phyloP scores from a whole-genome alignment of 2,797 vertebrate genomes.

The Perdix hodgsoniae region DNA sequence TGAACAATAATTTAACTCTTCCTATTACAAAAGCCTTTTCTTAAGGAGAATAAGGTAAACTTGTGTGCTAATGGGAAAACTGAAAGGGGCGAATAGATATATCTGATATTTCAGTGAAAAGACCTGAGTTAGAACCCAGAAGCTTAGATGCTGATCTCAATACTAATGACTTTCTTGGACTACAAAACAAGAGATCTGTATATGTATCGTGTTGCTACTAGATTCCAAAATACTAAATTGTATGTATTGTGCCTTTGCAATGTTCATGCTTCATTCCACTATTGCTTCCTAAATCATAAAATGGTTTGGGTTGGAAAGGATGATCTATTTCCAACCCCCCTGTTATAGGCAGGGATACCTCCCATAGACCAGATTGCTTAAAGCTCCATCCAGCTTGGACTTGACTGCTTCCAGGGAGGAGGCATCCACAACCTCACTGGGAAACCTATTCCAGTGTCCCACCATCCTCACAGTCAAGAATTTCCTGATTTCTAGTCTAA shows the following conservation, averaged over 20 bases:
- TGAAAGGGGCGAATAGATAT: background rate
- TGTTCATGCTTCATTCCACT: background rate
- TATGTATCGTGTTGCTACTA: background rate
- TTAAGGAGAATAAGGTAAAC: background rate
- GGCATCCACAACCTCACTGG: too few relatives aligned
- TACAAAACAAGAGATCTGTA: background rate
- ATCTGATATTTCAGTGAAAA: background rate
- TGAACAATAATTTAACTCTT: background rate
- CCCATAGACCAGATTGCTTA: too few relatives aligned
- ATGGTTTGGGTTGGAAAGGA: too few relatives aligned
- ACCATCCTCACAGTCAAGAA: too few relatives aligned
- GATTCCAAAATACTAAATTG: background rate
- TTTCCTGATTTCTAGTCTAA: too few relatives aligned
- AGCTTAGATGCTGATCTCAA: background rate
- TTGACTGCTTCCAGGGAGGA: too few relatives aligned
- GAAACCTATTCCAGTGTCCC: too few relatives aligned
- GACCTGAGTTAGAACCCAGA: background rate
- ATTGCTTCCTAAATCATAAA: background rate
- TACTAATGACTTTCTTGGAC: background rate
- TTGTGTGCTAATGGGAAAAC: background rate
- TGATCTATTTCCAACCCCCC: too few relatives aligned
- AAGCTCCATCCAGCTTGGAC: too few relatives aligned
- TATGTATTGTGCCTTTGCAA: background rate
- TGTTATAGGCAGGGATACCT: too few relatives aligned
- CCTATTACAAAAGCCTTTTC: background rate